Evolutionary conservation across 2,113 vertebrate genomes (phyloP).

Genomic region (Acanthisitta chloris): DNA sequence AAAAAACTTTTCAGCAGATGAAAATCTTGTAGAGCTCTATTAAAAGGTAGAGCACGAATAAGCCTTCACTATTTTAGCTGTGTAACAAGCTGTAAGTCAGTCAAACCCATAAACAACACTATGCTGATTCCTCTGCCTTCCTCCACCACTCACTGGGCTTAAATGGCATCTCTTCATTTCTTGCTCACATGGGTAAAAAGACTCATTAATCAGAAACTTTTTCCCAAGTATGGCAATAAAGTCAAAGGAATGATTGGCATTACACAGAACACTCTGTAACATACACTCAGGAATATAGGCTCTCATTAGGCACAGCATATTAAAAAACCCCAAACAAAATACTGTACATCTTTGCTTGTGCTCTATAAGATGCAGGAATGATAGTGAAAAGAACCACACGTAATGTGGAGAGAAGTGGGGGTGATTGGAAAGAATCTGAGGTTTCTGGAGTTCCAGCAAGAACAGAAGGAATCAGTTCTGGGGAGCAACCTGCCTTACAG

Average conservation of each 20-base stretch:
- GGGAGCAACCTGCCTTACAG: neutral
- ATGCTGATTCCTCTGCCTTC: constrained; percentile 30
- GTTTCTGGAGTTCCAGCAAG: neutral
- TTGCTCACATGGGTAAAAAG: neutral
- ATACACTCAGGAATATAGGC: neutral
- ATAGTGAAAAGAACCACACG: neutral
- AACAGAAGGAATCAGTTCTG: neutral
- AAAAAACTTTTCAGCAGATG: neutral
- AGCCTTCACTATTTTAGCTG: neutral
- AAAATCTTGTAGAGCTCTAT: neutral
- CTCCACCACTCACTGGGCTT: constrained; percentile 25
- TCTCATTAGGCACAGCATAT: constrained; percentile 9
- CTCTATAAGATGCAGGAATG: neutral
- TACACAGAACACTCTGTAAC: constrained; percentile 22
- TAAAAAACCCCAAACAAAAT: neutral
- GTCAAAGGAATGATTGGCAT: constrained; percentile 55
- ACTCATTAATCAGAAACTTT: constrained; percentile 60
- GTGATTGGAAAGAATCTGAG: neutral
- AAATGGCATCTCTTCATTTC: neutral
- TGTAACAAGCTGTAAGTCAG: constrained; percentile 43
- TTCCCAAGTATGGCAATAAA: constrained; percentile 52
- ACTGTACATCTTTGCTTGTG: neutral
- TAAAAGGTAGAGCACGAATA: constrained; percentile 26
- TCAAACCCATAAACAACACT: constrained; percentile 4
- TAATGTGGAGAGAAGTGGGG: neutral